Evolutionary conservation across 2,888 invertebrate species (phyloP), one percentile per base, ranked within the genome.

Genomic region (Cremastobaeus sp.): DNA sequence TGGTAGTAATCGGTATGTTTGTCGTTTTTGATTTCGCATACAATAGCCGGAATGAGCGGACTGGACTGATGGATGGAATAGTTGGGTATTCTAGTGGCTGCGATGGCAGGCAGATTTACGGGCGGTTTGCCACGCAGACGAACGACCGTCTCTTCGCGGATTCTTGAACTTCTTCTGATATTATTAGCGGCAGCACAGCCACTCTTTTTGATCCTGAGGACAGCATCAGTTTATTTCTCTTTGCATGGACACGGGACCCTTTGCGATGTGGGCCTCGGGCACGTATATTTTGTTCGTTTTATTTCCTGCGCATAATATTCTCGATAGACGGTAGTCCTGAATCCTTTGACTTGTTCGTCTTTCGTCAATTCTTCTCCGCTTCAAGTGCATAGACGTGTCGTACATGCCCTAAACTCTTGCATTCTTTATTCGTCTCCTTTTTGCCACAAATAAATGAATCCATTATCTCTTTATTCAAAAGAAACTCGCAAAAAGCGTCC

Each of bases 91-190:
- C 83, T 60, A 76, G 81, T 76, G 78, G 82, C 79, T 81, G 85
- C 83, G 84, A 81, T 79, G 80, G 83, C 81, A 59, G 70, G 64
- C 81, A 85, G 85, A 85, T 85, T 85, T 85, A 85, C 85, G 85
- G 84, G 80, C 85, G 83, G 81, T 79, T 85, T 82, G 81, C 81
- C 83, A 81, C 83, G 84, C 82, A 82, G 84, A 71, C 71, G 83
- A 84, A 84, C 84, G 83, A 82, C 80, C 81, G 81, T 78, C 84
- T 83, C 83, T 83, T 83, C 80, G 82, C 82, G 84, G 80, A 85
- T 86, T 85, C 85, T 80, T 83, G 76, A 81, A 82, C 84, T 85
- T 84, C 83, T 85, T 80, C 81, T 81, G 85, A 85, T 86, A 86
- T 86, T 86, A 86, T 86, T 86, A 86, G 85, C 84, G 83, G 85